Base-by-base conservation (phyloP, 2,113 vertebrate species). In the Salvelinus fontinalis region DNA sequence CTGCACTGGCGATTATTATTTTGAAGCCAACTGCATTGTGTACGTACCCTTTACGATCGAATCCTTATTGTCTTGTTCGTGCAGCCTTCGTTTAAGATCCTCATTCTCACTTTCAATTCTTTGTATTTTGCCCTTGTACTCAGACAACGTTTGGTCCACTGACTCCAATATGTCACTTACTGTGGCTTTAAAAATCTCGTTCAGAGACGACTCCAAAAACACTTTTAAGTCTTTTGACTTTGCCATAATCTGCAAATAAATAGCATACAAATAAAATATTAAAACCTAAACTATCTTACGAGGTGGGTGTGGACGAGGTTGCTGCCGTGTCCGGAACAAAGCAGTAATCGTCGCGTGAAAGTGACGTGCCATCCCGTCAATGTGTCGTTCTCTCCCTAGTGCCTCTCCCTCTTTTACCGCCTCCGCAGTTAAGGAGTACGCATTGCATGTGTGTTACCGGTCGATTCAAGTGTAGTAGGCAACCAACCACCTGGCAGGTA, bases 141-240 rank as follows among this genome's bases (percentile, higher is more conserved):
- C 92, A 8, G 82, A 85, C 79, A 93, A 75, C 9, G 90, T 93
- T 79, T 87, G 79, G 22, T 92, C 93, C 49, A 93, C 92, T 1
- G 92, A 93, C 44, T 91, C 87, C 83, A 94, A 80, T 59, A 93
- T 92, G 81, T 93, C 91, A 70, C 78, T 87, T 49, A 94, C 93
- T 2, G 92, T 93, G 62, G 89, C 92, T 62, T 82, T 91, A 20
- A 93, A 93, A 68, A 94, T 93, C 80, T 91, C 86, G 67, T 92
- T 93, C 4, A 94, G 73, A 26, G 93, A 93, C 0, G 88, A 91
- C 75, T 93, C 90, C 22, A 93, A 83, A 66, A 90, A 87, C 12
- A 81, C 14, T 70, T 92, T 93, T 66, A 93, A 83, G 24, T 92
- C 87, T 12, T 39, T 86, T 0, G 88, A 80, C 72, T 78, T 81